phyloP scores from a whole-genome alignment of 1,140 invertebrate species.

The Acromyrmex heyeri region DNA sequence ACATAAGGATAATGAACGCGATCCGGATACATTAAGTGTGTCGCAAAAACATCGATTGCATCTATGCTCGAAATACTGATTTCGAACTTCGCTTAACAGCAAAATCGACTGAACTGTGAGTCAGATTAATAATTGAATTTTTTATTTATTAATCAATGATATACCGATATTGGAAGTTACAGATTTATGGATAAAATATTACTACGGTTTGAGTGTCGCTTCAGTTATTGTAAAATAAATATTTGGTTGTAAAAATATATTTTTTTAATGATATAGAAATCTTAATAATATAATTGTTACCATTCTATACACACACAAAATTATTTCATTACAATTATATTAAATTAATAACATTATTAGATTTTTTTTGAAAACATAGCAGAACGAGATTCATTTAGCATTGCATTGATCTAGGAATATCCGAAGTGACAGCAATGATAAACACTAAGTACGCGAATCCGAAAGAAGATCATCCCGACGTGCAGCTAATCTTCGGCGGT shows the following conservation, averaged over 20 bases:
- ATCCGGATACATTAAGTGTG: background rate
- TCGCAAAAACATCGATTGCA: constrained; percentile 13
- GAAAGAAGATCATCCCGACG: constrained; percentile 92
- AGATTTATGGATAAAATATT: background rate
- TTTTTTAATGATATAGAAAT: background rate
- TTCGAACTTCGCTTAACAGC: background rate
- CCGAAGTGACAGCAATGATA: constrained; percentile 93
- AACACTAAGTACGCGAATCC: constrained; percentile 93
- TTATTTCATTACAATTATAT: background rate
- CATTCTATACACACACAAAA: background rate
- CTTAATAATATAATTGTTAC: background rate
- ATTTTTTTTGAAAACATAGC: background rate
- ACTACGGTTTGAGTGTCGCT: too few relatives aligned
- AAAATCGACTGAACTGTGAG: background rate
- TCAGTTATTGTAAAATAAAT: background rate
- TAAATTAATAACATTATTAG: constrained; percentile 4
- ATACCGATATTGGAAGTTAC: background rate
- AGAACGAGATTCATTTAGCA: background rate
- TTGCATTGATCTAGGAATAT: constrained; percentile 87
- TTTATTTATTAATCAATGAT: background rate
- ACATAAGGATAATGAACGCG: constrained; percentile 3
- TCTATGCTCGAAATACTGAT: background rate
- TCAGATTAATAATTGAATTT: background rate
- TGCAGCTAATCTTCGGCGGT: constrained; percentile 95
- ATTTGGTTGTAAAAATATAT: background rate